These are phyloP conservation scores for Cebidichthys violaceus DNA, from an alignment of 2,113 vertebrate genomes.

Conservation along the genomic window DNA sequence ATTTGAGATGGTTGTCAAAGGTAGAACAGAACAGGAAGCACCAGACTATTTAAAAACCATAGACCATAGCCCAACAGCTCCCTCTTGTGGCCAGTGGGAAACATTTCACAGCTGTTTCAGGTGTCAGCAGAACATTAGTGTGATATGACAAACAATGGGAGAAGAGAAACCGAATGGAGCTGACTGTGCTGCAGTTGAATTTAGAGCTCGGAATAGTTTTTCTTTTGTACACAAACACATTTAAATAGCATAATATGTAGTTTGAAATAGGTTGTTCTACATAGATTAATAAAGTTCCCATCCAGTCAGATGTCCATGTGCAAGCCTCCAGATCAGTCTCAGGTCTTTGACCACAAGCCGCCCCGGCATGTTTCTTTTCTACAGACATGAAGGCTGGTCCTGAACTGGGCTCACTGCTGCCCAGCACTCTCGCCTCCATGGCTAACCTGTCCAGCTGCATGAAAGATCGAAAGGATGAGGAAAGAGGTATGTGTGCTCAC, in stretches of 20 bases:
- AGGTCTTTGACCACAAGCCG: neutral
- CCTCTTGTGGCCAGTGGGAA: constrained; percentile 2
- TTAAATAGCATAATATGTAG: neutral
- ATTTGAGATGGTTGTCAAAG: neutral
- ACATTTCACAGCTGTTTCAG: neutral
- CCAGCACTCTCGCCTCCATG: constrained; percentile 85
- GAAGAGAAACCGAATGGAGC: neutral
- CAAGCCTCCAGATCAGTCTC: neutral
- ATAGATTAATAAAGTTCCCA: neutral
- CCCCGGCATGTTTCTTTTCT: constrained; percentile 22
- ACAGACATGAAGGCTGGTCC: constrained; percentile 89
- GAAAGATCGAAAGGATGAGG: constrained; percentile 87
- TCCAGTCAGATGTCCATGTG: neutral
- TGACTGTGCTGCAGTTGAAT: neutral
- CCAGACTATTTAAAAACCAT: neutral
- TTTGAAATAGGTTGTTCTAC: neutral
- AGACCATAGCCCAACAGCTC: neutral
- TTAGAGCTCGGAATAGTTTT: neutral
- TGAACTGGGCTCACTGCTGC: constrained; percentile 84
- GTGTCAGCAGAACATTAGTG: neutral
- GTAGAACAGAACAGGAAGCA: neutral
- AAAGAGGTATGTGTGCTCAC: constrained; percentile 83
- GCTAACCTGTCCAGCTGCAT: constrained; percentile 88
- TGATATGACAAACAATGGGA: neutral
- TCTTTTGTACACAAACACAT: neutral